These are phyloP conservation scores for Congeria kusceri DNA, from an alignment of 2,888 invertebrate species.

Conservation along the genomic window DNA sequence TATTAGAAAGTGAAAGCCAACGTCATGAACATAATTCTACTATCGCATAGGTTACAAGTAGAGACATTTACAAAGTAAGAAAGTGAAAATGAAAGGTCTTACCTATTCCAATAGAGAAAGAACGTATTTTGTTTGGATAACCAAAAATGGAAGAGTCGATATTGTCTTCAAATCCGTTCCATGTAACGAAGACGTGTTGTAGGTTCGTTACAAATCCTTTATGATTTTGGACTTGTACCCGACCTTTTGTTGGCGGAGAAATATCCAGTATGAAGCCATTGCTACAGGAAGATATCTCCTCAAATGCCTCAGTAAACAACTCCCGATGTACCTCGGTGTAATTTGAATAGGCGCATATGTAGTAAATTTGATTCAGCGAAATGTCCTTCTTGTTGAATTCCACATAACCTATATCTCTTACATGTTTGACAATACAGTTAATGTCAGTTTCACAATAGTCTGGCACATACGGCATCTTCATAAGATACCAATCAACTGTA, in stretches of 20 bases:
- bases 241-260: slow-evolving; percentile 33
- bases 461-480: slow-evolving; percentile 17
- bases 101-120: slow-evolving; percentile 36
- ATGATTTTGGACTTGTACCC: slow-evolving; percentile 12
- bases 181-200: slow-evolving; percentile 5
- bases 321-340: slow-evolving; percentile 23
- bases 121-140: slow-evolving; percentile 21
- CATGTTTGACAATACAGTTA: slow-evolving; percentile 5
- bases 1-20: background rate
- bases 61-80: background rate
- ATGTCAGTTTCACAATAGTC: slow-evolving; percentile 16
- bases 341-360: slow-evolving; percentile 44
- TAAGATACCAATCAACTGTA: slow-evolving; percentile 46
- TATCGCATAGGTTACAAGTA: background rate
- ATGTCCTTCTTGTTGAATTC: slow-evolving; percentile 11
- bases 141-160: slow-evolving; percentile 21
- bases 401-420: slow-evolving; percentile 22
- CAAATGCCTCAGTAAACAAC: slow-evolving; percentile 30
- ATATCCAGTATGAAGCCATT: slow-evolving; percentile 46
- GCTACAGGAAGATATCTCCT: slow-evolving; percentile 32
- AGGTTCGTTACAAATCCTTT: slow-evolving; percentile 21
- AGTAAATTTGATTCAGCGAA: slow-evolving; percentile 17
- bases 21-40: background rate
- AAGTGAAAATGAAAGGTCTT: background rate
- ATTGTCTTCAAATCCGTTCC: slow-evolving; percentile 41